Percentiles rank a stretch among this genome's conserved stretches.
Evolutionary conservation across 2,888 invertebrate genomes (phyloP).

Genomic region (Cordilura impudica): DNA sequence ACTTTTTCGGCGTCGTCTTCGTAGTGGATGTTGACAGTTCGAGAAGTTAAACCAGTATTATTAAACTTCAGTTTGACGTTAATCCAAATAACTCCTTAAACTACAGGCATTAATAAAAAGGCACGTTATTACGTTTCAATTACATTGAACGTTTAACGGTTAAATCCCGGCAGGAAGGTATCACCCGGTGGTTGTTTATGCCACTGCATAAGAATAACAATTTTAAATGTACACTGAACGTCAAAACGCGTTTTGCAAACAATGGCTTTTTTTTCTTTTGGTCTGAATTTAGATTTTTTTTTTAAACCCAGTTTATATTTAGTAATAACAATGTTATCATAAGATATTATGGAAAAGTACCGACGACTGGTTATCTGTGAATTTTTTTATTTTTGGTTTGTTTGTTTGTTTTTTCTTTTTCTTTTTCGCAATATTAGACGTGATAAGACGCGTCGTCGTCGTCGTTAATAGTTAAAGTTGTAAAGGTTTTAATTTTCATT

Average conservation of each 20-base stretch:
- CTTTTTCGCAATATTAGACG: background rate
- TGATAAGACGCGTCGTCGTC: background rate
- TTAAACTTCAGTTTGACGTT: slow-evolving; percentile 50
- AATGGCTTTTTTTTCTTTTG: slow-evolving; percentile 5
- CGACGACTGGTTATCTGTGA: background rate
- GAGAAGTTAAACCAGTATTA: slow-evolving; percentile 28
- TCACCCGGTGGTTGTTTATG: background rate
- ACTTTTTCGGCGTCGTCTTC: slow-evolving; percentile 58
- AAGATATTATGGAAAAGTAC: slow-evolving; percentile 27
- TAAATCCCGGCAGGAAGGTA: slow-evolving; percentile 3
- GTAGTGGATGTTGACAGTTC: slow-evolving; percentile 37
- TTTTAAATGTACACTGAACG: background rate
- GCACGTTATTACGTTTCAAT: background rate
- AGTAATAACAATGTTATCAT: background rate
- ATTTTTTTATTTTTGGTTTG: background rate
- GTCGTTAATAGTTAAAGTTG: background rate
- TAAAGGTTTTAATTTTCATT: background rate
- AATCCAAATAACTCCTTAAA: background rate
- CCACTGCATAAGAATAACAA: slow-evolving; percentile 28
- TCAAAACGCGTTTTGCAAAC: slow-evolving; percentile 16
- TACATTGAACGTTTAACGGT: slow-evolving; percentile 49
- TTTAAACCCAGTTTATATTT: background rate
- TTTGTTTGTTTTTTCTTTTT: background rate
- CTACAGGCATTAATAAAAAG: background rate
- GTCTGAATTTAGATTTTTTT: background rate